These are phyloP conservation scores for Corydoras sp. DNA, from an alignment of 2,113 vertebrate species.

Conservation along the genomic window DNA sequence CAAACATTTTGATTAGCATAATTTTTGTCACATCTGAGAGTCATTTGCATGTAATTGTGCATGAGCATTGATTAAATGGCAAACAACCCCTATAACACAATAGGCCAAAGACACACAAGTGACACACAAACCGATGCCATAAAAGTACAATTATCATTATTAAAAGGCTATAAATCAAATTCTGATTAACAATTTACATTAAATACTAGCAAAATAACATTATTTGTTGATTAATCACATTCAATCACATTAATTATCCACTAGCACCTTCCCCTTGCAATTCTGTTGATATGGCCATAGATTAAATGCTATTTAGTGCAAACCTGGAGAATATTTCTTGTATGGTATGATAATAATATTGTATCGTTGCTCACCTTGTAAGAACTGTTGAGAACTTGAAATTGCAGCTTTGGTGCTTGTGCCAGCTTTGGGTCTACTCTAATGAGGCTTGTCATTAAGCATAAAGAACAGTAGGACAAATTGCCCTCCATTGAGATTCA, in stretches of 20 bases:
- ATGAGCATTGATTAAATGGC: not conserved
- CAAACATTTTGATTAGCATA: not conserved
- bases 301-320: not conserved
- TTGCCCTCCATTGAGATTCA: slow-evolving; percentile 35
- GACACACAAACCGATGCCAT: not conserved
- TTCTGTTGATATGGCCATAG: not conserved
- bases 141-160: too few relatives aligned
- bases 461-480: slow-evolving; percentile 40
- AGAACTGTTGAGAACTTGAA: slow-evolving; percentile 7
- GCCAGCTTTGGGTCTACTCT: slow-evolving; percentile 20
- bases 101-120: not conserved
- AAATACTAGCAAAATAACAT: too few relatives aligned
- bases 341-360: too few relatives aligned
- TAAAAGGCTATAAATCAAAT: too few relatives aligned
- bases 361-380: not conserved
- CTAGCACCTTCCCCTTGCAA: not conserved
- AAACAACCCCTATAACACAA: not conserved
- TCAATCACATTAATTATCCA: too few relatives aligned
- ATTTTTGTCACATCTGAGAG: not conserved
- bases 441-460: slow-evolving; percentile 43
- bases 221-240: too few relatives aligned
- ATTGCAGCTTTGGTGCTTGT: slow-evolving; percentile 24
- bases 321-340: too few relatives aligned
- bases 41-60: slow-evolving; percentile 5
- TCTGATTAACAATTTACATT: too few relatives aligned